phyloP scores from a whole-genome alignment of 2,888 invertebrate genomes.

The Latheticus oryzae region DNA sequence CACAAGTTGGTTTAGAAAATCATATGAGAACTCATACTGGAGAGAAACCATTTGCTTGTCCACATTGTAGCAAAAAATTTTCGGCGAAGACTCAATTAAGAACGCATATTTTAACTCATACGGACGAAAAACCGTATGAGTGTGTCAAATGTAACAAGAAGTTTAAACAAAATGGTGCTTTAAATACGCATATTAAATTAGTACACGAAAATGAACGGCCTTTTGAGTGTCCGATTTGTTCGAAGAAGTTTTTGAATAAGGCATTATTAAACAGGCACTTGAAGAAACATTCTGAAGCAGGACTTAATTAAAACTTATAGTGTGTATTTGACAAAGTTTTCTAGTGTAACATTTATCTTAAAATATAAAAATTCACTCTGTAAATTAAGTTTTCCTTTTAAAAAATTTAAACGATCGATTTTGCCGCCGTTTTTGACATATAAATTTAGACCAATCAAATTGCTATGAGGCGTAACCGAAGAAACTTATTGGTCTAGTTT shows the following conservation, averaged over 20 bases:
- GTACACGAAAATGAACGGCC: slow-evolving; percentile 74
- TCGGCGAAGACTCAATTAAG: slow-evolving; percentile 51
- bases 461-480: too few species aligned
- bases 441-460: too few species aligned
- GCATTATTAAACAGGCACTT: too few species aligned
- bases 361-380: not conserved
- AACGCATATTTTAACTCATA: slow-evolving; percentile 67
- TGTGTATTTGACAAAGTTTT: not conserved
- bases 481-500: too few species aligned
- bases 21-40: slow-evolving; percentile 69
- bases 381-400: too few species aligned
- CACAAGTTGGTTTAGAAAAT: too few species aligned
- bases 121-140: slow-evolving; percentile 67
- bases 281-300: too few species aligned
- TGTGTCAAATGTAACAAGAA: slow-evolving; percentile 65
- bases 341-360: not conserved
- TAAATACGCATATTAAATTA: slow-evolving; percentile 70
- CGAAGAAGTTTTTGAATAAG: slow-evolving; percentile 1
- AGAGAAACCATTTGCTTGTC: slow-evolving; percentile 66
- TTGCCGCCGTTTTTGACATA: too few species aligned
- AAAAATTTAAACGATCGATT: too few species aligned
- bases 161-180: slow-evolving; percentile 71
- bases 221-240: slow-evolving; percentile 45
- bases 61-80: slow-evolving; percentile 69
- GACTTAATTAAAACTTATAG: too few species aligned